These are phyloP conservation scores for Stomatorhinus walkeri DNA, from an alignment of 2,797 vertebrate genomes.

Conservation along the genomic window DNA sequence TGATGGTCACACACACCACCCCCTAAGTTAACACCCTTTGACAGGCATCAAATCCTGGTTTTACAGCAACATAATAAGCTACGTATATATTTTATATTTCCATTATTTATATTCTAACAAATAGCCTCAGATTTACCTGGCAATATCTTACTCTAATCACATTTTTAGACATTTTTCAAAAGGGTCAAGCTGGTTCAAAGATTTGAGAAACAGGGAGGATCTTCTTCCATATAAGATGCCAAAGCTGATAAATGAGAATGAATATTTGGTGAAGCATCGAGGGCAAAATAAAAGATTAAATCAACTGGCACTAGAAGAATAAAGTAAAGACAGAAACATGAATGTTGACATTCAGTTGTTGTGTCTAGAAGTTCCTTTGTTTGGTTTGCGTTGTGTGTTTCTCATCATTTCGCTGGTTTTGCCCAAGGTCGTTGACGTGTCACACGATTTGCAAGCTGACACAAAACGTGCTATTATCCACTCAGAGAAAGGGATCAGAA, in stretches of 20 bases:
- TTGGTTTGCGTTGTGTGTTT: background rate
- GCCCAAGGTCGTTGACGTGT: background rate
- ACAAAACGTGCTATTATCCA: background rate
- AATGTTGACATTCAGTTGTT: slow-evolving; percentile 19
- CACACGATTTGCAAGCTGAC: background rate
- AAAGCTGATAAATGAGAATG: slow-evolving; percentile 14
- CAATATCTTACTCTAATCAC: slow-evolving; percentile 17
- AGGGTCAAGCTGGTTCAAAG: background rate
- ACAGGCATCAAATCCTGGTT: background rate
- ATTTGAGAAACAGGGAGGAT: background rate
- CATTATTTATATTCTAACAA: background rate
- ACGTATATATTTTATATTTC: background rate
- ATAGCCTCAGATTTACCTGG: slow-evolving; percentile 12
- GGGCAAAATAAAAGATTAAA: slow-evolving; percentile 19
- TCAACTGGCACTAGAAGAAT: slow-evolving; percentile 18
- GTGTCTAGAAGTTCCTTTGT: slow-evolving; percentile 6
- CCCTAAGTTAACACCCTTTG: background rate
- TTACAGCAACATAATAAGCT: background rate
- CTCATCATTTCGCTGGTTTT: background rate
- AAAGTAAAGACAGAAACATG: background rate
- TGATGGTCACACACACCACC: background rate
- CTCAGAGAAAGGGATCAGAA: background rate
- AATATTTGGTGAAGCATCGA: slow-evolving; percentile 15
- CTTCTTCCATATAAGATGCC: slow-evolving; percentile 13
- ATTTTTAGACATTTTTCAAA: slow-evolving; percentile 17